Evolutionary conservation across 2,888 invertebrate species (phyloP), one percentile per base, ranked within the genome.

Genomic region (Falcaria lacertinaria): DNA sequence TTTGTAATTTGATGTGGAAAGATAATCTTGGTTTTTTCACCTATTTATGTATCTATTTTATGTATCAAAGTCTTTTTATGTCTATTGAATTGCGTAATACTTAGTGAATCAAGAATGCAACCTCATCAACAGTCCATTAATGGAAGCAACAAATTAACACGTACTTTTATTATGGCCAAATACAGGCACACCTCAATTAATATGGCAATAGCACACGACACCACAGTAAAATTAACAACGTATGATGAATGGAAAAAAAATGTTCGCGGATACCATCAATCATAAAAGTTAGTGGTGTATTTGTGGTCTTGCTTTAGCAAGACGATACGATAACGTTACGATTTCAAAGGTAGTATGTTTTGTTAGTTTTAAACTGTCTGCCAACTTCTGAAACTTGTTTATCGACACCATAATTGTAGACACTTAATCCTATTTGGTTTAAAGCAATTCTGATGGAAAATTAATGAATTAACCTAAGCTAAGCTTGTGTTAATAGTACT

Each of bases 191-290:
- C 67, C 74, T 66, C 72, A 72, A 74, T 72, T 74, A 36, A 36
- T 71, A 74, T 75, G 76, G 75, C 62, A 63, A 45, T 61, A 74
- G 76, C 71, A 75, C 51, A 70, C 65, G 83, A 82, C 77, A 79
- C 80, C 80, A 72, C 83, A 80, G 84, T 85, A 80, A 84, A 82
- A 86, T 84, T 86, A 87, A 86, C 84, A 62, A 80, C 28, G 11
- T 28, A 28, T 88, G 88, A 89, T 86, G 69, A 84, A 89, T 88
- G 83, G 76, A 83, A 84, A 19, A 7, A 84, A 81, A 78, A 77
- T 71, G 79, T 77, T 76, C 63, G 58, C 58, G 43, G 41, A 45
- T 51, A 62, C 73, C 86, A 88, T 89, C 82, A 81, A 88, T 89
- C 87, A 88, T 75, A 47, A 58, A 71, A 75, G 72, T 78, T 77